These are phyloP conservation scores for Lithophane leautieri DNA, from an alignment of 2,888 invertebrate genomes.

Conservation along the genomic window DNA sequence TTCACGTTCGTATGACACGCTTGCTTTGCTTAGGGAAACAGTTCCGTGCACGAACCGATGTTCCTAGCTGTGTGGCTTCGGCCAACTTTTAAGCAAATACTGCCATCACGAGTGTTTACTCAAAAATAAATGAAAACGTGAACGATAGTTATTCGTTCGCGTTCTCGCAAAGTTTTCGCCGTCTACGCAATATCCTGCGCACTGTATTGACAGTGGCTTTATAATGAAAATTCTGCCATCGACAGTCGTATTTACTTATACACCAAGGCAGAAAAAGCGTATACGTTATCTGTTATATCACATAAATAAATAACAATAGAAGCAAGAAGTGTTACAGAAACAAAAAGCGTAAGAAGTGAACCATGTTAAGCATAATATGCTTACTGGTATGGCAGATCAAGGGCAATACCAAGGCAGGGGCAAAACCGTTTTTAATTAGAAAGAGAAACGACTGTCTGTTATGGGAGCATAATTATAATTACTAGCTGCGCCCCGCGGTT, in stretches of 20 bases:
- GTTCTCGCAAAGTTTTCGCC: slow-evolving; percentile 25
- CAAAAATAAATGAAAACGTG: slow-evolving; percentile 31
- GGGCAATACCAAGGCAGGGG: background rate
- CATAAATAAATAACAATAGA: background rate
- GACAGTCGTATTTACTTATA: background rate
- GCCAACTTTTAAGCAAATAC: background rate
- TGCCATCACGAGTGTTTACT: background rate
- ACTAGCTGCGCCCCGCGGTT: too few relatives aligned
- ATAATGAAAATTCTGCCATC: slow-evolving; percentile 36
- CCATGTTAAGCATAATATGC: background rate
- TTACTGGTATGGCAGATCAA: background rate
- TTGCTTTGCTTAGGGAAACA: background rate
- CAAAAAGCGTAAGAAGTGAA: background rate
- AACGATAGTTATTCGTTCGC: slow-evolving; percentile 11
- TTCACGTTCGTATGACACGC: background rate
- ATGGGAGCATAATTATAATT: background rate
- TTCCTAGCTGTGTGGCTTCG: background rate
- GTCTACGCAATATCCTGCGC: slow-evolving; percentile 52
- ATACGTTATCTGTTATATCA: background rate
- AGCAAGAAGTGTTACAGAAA: background rate
- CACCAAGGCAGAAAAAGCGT: background rate
- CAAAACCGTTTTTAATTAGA: background rate
- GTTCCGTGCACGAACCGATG: background rate
- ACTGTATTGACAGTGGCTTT: slow-evolving; percentile 21
- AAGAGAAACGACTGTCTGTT: too few relatives aligned